Conservation (phyloP, 2,797 vertebrate species). For the Cossypha polioptera region DNA sequence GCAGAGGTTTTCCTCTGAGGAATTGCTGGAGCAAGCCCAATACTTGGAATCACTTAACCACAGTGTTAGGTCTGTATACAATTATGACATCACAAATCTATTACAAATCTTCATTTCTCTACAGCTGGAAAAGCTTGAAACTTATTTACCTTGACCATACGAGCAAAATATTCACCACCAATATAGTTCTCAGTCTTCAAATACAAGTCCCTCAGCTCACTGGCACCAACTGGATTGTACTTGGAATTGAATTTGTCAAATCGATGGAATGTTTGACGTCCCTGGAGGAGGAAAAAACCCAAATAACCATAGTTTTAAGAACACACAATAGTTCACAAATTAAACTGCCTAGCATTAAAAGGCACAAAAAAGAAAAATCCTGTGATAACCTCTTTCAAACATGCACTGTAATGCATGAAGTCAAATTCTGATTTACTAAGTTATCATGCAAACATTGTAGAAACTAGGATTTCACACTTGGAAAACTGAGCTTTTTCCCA, state of each 20-base stretch:
- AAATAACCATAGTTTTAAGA: not conserved
- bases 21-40: not conserved
- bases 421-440: not conserved
- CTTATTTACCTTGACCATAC: constrained; percentile 89
- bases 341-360: not conserved
- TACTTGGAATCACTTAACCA: not conserved
- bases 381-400: not conserved
- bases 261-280: constrained; percentile 95
- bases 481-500: not conserved
- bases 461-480: not conserved
- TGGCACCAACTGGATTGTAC: constrained; percentile 96
- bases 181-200: constrained; percentile 94
- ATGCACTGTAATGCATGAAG: not conserved
- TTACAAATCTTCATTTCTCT: not conserved
- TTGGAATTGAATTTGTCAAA: constrained; percentile 99
- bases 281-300: constrained; percentile 68
- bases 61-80: not conserved
- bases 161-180: constrained; percentile 93
- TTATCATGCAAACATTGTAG: not conserved
- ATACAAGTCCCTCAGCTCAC: constrained; percentile 93
- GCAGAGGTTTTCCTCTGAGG: not conserved
- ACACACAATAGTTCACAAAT: not conserved
- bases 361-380: not conserved
- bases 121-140: not conserved
- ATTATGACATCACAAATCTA: not conserved